Evolutionary conservation across 1,140 invertebrate genomes (phyloP).

Genomic region (Papilio polyxenes): DNA sequence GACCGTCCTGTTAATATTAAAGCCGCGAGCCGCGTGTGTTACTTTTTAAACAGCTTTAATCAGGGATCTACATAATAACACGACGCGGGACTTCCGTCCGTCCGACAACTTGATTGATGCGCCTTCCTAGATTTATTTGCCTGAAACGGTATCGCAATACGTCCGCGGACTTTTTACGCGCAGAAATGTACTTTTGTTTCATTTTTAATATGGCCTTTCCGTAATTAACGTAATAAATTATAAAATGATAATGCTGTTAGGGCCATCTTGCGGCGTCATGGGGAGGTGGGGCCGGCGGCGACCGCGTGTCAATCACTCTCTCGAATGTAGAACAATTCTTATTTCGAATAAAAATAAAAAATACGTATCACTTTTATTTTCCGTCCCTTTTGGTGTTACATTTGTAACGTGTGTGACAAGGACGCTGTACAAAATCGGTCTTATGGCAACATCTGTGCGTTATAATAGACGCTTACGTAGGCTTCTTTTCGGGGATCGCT

Average conservation of each 20-base stretch:
- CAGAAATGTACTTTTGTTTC: conserved; percentile 71
- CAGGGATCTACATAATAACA: conserved; percentile 77
- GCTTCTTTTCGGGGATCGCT: conserved; percentile 77
- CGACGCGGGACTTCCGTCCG: conserved; percentile 72
- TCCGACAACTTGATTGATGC: conserved; percentile 79
- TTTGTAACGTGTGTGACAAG: conserved; percentile 50
- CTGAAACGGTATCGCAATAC: conserved; percentile 73
- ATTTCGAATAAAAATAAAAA: conserved; percentile 78
- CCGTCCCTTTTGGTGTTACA: conserved; percentile 54
- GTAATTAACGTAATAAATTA: conserved; percentile 81
- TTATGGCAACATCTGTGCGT: conserved; percentile 78
- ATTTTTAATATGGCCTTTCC: conserved; percentile 75
- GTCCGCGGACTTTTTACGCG: conserved; percentile 70
- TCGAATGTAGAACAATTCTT: conserved; percentile 79
- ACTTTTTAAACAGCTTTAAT: conserved; percentile 74
- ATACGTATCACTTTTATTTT: conserved; percentile 74
- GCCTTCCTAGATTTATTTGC: conserved; percentile 77
- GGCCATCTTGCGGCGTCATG: conserved; percentile 75
- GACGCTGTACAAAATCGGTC: conserved; percentile 63
- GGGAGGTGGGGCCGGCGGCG: conserved; percentile 69
- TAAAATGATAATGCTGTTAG: conserved; percentile 79
- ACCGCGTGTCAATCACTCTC: conserved; percentile 79
- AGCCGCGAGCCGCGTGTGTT: conserved; percentile 64
- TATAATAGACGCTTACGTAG: conserved; percentile 80
- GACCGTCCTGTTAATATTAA: conserved; percentile 48